Conservation (phyloP, 2,888 invertebrate species). For the Drosophila niveifrons region DNA sequence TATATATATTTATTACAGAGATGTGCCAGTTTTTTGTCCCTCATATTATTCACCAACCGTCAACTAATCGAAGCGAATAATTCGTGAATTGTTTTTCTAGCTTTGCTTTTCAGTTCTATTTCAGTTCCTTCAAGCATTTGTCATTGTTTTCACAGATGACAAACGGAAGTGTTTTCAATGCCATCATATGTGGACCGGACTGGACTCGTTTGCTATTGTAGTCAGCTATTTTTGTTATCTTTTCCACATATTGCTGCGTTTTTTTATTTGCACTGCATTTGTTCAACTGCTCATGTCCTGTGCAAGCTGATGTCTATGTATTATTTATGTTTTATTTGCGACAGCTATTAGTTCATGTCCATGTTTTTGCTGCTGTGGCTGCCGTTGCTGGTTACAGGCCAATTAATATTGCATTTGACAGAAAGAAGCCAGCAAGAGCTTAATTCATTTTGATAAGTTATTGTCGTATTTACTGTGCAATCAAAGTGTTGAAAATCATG, state of each 20-base stretch:
- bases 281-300: slow-evolving; percentile 20
- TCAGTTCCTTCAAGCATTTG: slow-evolving; percentile 14
- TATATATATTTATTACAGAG: slow-evolving; percentile 17
- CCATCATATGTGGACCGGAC: slow-evolving; percentile 11
- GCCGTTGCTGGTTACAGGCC: slow-evolving; percentile 6
- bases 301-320: slow-evolving; percentile 24
- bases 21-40: slow-evolving; percentile 20
- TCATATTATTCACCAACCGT: slow-evolving; percentile 13
- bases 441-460: slow-evolving; percentile 26
- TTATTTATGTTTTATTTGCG: slow-evolving; percentile 49
- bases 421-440: slow-evolving; percentile 8
- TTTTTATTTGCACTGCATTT: slow-evolving; percentile 32
- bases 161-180: slow-evolving; percentile 12
- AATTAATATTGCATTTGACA: slow-evolving; percentile 43
- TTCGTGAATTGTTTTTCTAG: slow-evolving; percentile 21
- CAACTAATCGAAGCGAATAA: slow-evolving; percentile 25
- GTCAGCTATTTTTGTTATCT: slow-evolving; percentile 3
- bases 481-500: slow-evolving; percentile 22
- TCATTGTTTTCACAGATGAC: slow-evolving; percentile 20
- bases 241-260: slow-evolving; percentile 15
- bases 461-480: slow-evolving; percentile 12
- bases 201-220: slow-evolving; percentile 14
- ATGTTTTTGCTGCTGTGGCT: slow-evolving; percentile 3
- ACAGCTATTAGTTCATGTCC: slow-evolving; percentile 21
- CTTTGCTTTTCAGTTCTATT: slow-evolving; percentile 1